phyloP scores from a whole-genome alignment of 2,113 vertebrate genomes.

The Ciconia stormi region DNA sequence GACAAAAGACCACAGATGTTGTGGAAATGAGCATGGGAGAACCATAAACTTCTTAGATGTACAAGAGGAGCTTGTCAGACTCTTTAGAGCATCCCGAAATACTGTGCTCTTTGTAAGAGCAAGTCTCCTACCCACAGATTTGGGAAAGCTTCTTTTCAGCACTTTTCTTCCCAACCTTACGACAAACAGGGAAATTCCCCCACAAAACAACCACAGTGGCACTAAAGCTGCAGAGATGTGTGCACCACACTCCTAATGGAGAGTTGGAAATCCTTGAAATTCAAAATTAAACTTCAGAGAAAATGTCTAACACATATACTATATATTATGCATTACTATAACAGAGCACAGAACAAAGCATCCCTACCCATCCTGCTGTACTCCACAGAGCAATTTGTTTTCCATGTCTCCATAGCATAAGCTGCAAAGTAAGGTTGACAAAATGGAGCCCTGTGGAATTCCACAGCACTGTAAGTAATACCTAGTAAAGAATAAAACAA shows the following conservation, averaged over 20 bases:
- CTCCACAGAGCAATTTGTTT: constrained; percentile 73
- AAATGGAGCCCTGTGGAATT: constrained; percentile 89
- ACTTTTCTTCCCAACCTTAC: neutral
- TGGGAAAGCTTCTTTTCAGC: neutral
- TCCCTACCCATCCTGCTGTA: constrained; percentile 80
- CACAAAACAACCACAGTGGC: neutral
- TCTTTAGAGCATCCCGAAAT: neutral
- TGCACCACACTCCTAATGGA: neutral
- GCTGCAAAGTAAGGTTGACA: constrained; percentile 90
- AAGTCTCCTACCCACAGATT: neutral
- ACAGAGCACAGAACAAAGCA: neutral
- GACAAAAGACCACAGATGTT: neutral
- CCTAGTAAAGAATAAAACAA: constrained; percentile 66
- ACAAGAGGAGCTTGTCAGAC: neutral
- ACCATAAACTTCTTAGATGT: neutral
- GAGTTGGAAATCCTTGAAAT: neutral
- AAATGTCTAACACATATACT: neutral
- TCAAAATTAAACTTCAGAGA: neutral
- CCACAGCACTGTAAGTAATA: constrained; percentile 85
- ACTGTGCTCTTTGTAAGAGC: neutral
- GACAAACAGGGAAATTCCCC: neutral
- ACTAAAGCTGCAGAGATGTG: neutral
- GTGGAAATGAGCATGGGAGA: neutral
- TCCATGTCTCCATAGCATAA: constrained; percentile 96
- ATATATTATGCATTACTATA: neutral